Percentiles rank a stretch among this genome's conserved stretches.
Conservation (phyloP, 2,888 invertebrate species). For the Drosophila mercatorum region DNA sequence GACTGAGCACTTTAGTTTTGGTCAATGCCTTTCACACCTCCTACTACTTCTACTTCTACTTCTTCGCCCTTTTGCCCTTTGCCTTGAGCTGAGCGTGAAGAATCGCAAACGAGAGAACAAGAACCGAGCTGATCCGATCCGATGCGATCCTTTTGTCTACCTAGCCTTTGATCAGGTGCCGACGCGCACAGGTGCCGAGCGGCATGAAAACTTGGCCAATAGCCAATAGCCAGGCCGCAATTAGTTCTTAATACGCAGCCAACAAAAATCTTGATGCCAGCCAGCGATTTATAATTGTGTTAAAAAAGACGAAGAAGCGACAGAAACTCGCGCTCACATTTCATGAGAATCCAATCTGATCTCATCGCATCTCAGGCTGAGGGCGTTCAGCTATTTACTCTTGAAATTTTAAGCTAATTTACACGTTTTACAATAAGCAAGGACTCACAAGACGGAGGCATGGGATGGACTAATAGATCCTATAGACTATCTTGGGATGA, state of each 20-base stretch:
- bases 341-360: conserved; percentile 58
- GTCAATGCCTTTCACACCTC: conserved; percentile 75
- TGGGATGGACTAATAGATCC: not conserved
- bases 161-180: conserved; percentile 70
- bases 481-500: not conserved
- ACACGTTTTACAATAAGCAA: conserved; percentile 62
- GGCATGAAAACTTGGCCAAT: conserved; percentile 48
- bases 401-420: conserved; percentile 74
- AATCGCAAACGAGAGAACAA: conserved; percentile 73
- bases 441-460: not conserved
- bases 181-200: conserved; percentile 65
- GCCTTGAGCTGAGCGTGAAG: conserved; percentile 65
- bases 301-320: conserved; percentile 39
- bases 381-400: conserved; percentile 67
- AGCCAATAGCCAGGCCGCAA: conserved; percentile 67
- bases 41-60: conserved; percentile 14
- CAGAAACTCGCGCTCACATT: conserved; percentile 52
- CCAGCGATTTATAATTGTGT: conserved; percentile 77
- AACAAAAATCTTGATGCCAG: not conserved
- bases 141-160: conserved; percentile 53
- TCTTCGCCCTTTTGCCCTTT: not conserved
- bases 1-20: conserved; percentile 72
- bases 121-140: conserved; percentile 8
- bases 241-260: conserved; percentile 75
- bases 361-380: conserved; percentile 28